These are phyloP conservation scores for Cotesia vestalis DNA, from an alignment of 1,140 invertebrate genomes.

Conservation along the genomic window DNA sequence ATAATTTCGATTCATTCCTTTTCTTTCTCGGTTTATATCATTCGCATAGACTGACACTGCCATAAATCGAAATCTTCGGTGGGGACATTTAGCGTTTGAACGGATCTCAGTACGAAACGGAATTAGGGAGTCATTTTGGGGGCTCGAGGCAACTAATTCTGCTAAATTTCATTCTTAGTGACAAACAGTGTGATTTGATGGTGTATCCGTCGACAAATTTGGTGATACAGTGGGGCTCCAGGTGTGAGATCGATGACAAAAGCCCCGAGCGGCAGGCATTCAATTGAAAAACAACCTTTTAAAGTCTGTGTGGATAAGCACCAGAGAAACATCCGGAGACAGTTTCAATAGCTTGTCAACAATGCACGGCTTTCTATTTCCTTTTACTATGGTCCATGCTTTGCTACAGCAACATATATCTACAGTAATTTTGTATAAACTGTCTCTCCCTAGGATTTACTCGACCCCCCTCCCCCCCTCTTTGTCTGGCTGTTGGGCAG, in stretches of 20 bases:
- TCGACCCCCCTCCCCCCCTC: too few species aligned
- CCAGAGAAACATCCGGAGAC: conserved; percentile 16
- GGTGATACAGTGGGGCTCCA: neutral
- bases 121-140: conserved; percentile 8
- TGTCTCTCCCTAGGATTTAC: too few species aligned
- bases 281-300: neutral
- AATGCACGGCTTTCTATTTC: neutral
- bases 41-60: too few species aligned
- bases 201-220: neutral
- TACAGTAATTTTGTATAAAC: neutral
- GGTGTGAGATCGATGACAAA: conserved; percentile 4
- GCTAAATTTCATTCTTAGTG: neutral
- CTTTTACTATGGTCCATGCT: neutral
- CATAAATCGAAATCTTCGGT: too few species aligned
- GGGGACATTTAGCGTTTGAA: too few species aligned
- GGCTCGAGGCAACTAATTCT: neutral
- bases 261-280: neutral
- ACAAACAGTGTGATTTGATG: neutral
- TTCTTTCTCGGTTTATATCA: too few species aligned
- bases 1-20: too few species aligned
- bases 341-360: conserved; percentile 18
- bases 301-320: conserved; percentile 5
- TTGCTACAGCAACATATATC: neutral
- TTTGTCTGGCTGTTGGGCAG: neutral
- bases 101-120: neutral